A percentile compares a stretch with the other conserved stretches of the same genome.
Conservation (phyloP, 2,113 vertebrate species). For the Pedionomus torquatus region DNA sequence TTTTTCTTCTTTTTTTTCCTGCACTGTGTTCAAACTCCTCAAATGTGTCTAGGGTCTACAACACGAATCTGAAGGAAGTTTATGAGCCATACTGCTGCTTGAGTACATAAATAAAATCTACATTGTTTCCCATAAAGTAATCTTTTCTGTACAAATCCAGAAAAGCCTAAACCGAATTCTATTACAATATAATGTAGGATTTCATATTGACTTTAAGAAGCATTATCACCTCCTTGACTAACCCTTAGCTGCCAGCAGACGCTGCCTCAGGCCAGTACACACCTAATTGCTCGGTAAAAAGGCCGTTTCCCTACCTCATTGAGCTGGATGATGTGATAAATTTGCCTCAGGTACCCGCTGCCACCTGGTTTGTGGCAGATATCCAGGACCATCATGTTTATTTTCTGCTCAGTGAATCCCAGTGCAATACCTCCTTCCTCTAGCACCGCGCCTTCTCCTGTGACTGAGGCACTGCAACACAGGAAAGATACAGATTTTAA, state of each 20-base stretch:
- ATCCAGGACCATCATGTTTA: constrained; percentile 96
- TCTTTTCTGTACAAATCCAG: constrained; percentile 62
- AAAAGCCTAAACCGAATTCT: constrained; percentile 62
- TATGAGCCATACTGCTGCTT: constrained; percentile 64
- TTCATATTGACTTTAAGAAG: constrained; percentile 79
- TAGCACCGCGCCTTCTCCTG: constrained; percentile 64
- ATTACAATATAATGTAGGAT: constrained; percentile 71
- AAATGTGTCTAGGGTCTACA: not conserved
- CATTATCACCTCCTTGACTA: constrained; percentile 82
- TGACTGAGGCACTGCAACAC: constrained; percentile 79
- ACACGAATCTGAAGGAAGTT: constrained; percentile 44
- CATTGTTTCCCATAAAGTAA: constrained; percentile 44
- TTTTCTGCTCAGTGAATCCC: constrained; percentile 98
- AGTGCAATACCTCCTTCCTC: constrained; percentile 77
- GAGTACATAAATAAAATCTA: constrained; percentile 73
- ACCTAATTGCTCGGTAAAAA: constrained; percentile 97
- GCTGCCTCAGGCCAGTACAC: constrained; percentile 91
- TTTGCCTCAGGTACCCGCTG: constrained; percentile 95
- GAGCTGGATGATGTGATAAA: constrained; percentile 99
- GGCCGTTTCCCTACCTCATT: constrained; percentile 98
- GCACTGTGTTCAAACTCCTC: constrained; percentile 7
- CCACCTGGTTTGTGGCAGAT: constrained; percentile 99
- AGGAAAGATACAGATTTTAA: constrained; percentile 23
- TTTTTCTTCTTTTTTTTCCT: not conserved
- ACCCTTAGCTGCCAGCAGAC: constrained; percentile 87